Conservation (phyloP, 2,797 vertebrate genomes). For the Glyptemys insculpta region DNA sequence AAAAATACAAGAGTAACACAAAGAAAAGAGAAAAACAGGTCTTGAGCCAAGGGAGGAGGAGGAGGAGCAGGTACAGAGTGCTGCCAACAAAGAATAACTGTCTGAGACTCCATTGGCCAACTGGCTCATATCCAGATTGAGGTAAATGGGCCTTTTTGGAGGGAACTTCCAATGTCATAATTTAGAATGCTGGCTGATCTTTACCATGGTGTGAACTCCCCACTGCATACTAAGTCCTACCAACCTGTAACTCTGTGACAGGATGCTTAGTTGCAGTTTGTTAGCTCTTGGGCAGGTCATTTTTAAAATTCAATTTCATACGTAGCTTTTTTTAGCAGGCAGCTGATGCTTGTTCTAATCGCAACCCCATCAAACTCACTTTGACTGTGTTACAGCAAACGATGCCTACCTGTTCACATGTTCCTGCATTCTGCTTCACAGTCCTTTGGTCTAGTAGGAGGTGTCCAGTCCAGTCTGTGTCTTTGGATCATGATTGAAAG, state of each 20-base stretch:
- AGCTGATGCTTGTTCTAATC: background rate
- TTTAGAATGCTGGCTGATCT: background rate
- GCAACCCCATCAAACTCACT: background rate
- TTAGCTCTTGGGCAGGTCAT: fast-evolving
- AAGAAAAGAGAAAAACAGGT: background rate
- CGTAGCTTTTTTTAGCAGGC: background rate
- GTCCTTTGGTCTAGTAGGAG: fast-evolving
- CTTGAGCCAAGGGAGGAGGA: conserved; percentile 61
- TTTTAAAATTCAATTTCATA: background rate
- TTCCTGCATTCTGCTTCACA: fast-evolving
- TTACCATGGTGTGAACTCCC: background rate
- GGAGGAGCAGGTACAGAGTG: conserved; percentile 63
- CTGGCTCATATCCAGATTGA: conserved; percentile 58
- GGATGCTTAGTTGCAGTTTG: background rate
- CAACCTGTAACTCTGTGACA: fast-evolving
- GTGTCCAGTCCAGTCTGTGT: background rate
- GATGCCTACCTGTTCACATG: background rate
- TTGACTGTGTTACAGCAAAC: background rate
- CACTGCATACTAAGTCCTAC: background rate
- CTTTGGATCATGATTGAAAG: fast-evolving
- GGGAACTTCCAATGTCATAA: conserved; percentile 36
- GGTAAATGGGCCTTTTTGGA: conserved; percentile 39
- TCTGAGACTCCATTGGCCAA: conserved; percentile 58
- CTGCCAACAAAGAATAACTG: conserved; percentile 64
- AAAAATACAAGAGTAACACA: background rate